Evolutionary conservation across 2,113 vertebrate species (phyloP).

Genomic region (Carassius auratus): DNA sequence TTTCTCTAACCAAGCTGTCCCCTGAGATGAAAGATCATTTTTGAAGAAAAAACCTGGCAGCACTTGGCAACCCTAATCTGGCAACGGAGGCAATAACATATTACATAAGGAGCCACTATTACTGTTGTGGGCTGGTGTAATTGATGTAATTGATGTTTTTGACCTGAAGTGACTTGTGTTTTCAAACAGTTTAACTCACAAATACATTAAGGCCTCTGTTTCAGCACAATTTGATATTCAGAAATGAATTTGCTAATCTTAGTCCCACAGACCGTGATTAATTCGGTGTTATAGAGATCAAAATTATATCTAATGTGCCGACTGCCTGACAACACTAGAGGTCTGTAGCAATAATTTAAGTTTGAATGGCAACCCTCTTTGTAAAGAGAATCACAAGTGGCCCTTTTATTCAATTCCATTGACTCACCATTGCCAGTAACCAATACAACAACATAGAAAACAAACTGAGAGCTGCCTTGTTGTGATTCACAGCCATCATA

Average conservation of each 20-base stretch:
- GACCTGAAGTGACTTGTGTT: constrained; percentile 24
- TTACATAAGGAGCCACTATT: constrained; percentile 36
- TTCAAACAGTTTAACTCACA: constrained; percentile 3
- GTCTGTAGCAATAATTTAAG: constrained; percentile 15
- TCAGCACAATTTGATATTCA: constrained; percentile 14
- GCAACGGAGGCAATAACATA: constrained; percentile 26
- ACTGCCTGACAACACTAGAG: constrained; percentile 7
- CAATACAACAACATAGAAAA: constrained; percentile 49
- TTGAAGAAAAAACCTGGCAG: constrained; percentile 41
- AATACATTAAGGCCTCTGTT: constrained; percentile 31
- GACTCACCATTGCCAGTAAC: constrained; percentile 46
- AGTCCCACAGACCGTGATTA: neutral
- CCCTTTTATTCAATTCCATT: constrained; percentile 21
- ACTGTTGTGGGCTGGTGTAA: constrained; percentile 37
- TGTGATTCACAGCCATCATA: constrained; percentile 39
- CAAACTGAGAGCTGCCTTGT: constrained; percentile 33
- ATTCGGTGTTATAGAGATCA: neutral
- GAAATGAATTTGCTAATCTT: constrained; percentile 1
- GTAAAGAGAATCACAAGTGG: constrained; percentile 6
- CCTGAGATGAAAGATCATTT: constrained; percentile 33
- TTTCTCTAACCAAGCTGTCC: constrained; percentile 41
- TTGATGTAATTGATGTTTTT: constrained; percentile 47
- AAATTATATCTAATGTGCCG: neutral
- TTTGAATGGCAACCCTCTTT: neutral
- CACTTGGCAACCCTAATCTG: constrained; percentile 24